These are phyloP conservation scores for Chymomyza costata DNA, from an alignment of 1,140 invertebrate genomes.

Conservation along the genomic window DNA sequence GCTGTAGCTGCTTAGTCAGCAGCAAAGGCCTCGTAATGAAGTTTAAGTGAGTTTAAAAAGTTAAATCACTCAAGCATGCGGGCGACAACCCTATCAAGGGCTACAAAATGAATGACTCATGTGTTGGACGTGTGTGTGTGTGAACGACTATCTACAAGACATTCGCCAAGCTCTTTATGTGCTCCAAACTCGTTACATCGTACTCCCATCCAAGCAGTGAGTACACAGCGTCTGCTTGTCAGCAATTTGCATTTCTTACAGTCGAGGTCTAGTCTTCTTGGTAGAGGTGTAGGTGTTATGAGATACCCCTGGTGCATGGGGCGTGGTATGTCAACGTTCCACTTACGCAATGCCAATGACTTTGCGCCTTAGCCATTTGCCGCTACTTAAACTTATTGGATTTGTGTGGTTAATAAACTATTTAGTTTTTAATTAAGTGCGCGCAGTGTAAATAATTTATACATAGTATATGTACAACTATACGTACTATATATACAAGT, in stretches of 20 bases:
- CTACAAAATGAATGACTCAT: constrained; percentile 56
- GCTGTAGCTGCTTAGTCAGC: constrained; percentile 46
- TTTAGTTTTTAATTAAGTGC: constrained; percentile 57
- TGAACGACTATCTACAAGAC: constrained; percentile 5
- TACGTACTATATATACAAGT: neutral
- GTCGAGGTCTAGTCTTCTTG: neutral
- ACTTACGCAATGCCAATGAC: constrained; percentile 25
- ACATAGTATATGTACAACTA: constrained; percentile 12
- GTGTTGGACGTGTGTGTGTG: constrained; percentile 29
- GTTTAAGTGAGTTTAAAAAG: constrained; percentile 56
- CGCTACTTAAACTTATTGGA: constrained; percentile 51
- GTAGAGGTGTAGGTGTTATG: neutral
- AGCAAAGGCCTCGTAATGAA: constrained; percentile 47
- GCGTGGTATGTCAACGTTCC: neutral
- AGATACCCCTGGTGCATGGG: too few species aligned
- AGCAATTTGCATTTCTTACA: constrained; percentile 45
- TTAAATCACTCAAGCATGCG: neutral
- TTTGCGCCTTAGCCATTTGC: constrained; percentile 11
- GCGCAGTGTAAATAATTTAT: constrained; percentile 38
- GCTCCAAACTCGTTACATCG: too few species aligned
- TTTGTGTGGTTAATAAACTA: constrained; percentile 61
- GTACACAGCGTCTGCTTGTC: constrained; percentile 10
- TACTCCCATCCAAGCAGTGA: neutral
- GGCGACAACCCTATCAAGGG: too few species aligned
- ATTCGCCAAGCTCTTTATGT: constrained; percentile 1